phyloP scores from a whole-genome alignment of 2,888 invertebrate genomes.

The Rhabditoides inermis region DNA sequence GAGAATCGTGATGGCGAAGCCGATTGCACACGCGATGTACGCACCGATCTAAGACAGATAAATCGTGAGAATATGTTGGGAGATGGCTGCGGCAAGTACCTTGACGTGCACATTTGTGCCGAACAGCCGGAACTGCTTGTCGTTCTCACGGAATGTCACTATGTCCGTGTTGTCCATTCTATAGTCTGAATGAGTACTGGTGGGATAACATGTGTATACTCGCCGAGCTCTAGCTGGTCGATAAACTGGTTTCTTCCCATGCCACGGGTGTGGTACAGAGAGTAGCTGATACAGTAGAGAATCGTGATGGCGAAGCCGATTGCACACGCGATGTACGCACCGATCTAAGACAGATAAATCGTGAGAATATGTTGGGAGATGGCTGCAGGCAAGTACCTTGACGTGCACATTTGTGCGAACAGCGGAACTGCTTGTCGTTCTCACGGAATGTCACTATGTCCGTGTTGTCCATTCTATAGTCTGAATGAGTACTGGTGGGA shows the following conservation, averaged over 20 bases:
- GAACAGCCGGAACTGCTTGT: slow-evolving; percentile 29
- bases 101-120: slow-evolving; percentile 34
- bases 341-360: slow-evolving; percentile 1
- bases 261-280: slow-evolving; percentile 15
- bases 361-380: too few species aligned
- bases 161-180: slow-evolving; percentile 29
- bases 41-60: slow-evolving; percentile 7
- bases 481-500: not conserved
- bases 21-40: slow-evolving; percentile 15
- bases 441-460: slow-evolving; percentile 33
- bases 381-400: too few species aligned
- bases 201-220: not conserved
- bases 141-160: slow-evolving; percentile 32
- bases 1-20: slow-evolving; percentile 9
- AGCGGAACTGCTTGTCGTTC: slow-evolving; percentile 28
- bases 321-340: slow-evolving; percentile 14
- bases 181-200: not conserved
- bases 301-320: slow-evolving; percentile 14
- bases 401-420: slow-evolving; percentile 34
- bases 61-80: too few species aligned
- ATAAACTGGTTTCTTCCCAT: slow-evolving; percentile 13
- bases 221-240: not conserved
- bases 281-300: slow-evolving; percentile 13
- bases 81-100: too few species aligned
- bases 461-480: slow-evolving; percentile 18